Conservation (phyloP, 1,140 invertebrate genomes). For the Gonatopus flavifemur region DNA sequence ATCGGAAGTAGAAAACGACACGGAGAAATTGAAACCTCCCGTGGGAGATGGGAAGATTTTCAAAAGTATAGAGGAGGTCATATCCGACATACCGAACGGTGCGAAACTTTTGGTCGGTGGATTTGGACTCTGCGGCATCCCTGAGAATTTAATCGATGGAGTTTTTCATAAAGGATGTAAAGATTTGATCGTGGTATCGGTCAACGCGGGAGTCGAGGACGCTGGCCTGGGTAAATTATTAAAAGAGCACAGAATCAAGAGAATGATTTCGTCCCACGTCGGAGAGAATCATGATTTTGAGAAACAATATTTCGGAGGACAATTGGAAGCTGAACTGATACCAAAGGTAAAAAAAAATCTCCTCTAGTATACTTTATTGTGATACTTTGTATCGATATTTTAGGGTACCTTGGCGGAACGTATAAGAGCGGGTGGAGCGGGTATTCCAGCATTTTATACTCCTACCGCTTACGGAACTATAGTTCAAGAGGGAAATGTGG, state of each 20-base stretch:
- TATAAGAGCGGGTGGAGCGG: conserved; percentile 92
- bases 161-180: conserved; percentile 74
- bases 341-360: conserved; percentile 72
- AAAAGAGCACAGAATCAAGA: conserved; percentile 80
- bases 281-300: conserved; percentile 99
- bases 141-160: conserved; percentile 93
- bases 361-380: not conserved
- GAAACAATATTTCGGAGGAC: conserved; percentile 87
- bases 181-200: conserved; percentile 89
- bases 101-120: conserved; percentile 91
- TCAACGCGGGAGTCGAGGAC: conserved; percentile 94
- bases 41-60: conserved; percentile 66
- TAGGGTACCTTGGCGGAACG: conserved; percentile 91
- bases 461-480: conserved; percentile 94
- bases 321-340: conserved; percentile 92
- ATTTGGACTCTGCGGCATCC: conserved; percentile 98
- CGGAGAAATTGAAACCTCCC: conserved; percentile 25
- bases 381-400: not conserved
- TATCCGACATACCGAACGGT: conserved; percentile 85
- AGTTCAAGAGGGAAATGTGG: conserved; percentile 90
- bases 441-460: conserved; percentile 97
- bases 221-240: conserved; percentile 92
- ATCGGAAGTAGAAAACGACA: conserved; percentile 20
- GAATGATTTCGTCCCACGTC: conserved; percentile 97
- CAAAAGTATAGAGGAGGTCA: conserved; percentile 70